These are phyloP conservation scores for Ptyas mucosa DNA, from an alignment of 2,113 vertebrate genomes.

Conservation along the genomic window DNA sequence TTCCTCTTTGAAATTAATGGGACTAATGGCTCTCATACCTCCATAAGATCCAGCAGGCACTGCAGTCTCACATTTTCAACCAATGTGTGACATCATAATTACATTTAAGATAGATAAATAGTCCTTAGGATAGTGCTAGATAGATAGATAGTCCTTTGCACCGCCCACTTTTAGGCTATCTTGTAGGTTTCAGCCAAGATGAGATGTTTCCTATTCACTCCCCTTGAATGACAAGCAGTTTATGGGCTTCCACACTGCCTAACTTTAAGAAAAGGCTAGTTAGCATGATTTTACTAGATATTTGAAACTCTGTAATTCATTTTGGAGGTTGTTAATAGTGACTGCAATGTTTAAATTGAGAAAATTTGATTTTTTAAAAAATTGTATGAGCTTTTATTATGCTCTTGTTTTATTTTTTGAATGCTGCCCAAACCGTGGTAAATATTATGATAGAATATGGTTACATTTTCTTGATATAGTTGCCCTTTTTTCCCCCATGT, in stretches of 20 bases:
- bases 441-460: not conserved
- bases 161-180: not conserved
- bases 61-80: constrained; percentile 49
- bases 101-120: constrained; percentile 6
- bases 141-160: not conserved
- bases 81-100: constrained; percentile 57
- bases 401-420: not conserved
- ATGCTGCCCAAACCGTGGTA: not conserved
- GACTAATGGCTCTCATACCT: constrained; percentile 45
- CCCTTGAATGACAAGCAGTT: not conserved
- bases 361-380: not conserved
- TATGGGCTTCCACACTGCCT: not conserved
- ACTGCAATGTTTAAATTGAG: not conserved
- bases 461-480: not conserved
- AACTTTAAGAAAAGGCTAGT: not conserved
- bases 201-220: not conserved
- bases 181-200: not conserved
- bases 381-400: not conserved
- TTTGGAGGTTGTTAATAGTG: not conserved
- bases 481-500: not conserved
- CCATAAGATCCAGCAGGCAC: constrained; percentile 47
- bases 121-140: too few species aligned
- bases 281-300: not conserved
- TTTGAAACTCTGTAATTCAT: not conserved
- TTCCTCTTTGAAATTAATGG: constrained; percentile 56